A percentile compares a stretch with the other conserved stretches of the same genome.
Conservation (phyloP, 2,888 invertebrate species). For the Tachystola acroxantha region DNA sequence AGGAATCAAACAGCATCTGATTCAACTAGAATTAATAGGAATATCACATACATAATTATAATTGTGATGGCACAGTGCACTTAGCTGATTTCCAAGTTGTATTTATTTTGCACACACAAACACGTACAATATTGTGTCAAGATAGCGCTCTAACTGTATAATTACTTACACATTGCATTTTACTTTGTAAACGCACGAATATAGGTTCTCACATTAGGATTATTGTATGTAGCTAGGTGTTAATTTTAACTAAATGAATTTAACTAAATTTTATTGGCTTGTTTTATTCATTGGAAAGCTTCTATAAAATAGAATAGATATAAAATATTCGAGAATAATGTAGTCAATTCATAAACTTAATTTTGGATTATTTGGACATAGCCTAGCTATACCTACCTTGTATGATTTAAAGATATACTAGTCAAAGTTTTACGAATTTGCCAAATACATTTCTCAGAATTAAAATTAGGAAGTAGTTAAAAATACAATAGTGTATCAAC, state of each 20-base stretch:
- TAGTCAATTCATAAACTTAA: constrained; percentile 42
- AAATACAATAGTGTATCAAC: constrained; percentile 1
- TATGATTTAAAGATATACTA: not conserved
- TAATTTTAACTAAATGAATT: constrained; percentile 11
- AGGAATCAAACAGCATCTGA: constrained; percentile 35
- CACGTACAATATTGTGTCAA: no score
- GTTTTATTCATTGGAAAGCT: constrained; percentile 10
- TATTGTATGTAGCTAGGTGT: constrained; percentile 13
- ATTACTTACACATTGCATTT: constrained; percentile 4
- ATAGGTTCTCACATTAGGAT: not conserved
- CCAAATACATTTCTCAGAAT: constrained; percentile 14
- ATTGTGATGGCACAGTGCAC: constrained; percentile 67
- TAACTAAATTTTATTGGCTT: constrained; percentile 14
- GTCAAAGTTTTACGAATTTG: constrained; percentile 16
- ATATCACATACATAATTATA: constrained; percentile 38
- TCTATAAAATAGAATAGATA: constrained; percentile 8
- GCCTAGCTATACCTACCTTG: constrained; percentile 23
- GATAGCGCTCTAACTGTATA: constrained; percentile 12
- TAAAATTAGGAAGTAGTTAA: constrained; percentile 9
- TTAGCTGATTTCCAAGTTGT: constrained; percentile 37
- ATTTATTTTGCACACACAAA: no score
- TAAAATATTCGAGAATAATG: constrained; percentile 25
- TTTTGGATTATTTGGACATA: constrained; percentile 18
- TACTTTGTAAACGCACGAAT: constrained; percentile 4
- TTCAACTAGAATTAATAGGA: constrained; percentile 34